A percentile compares a stretch with the other conserved stretches of the same genome.
Evolutionary conservation across 2,888 invertebrate species (phyloP).

Genomic region (Rotaria sp.): DNA sequence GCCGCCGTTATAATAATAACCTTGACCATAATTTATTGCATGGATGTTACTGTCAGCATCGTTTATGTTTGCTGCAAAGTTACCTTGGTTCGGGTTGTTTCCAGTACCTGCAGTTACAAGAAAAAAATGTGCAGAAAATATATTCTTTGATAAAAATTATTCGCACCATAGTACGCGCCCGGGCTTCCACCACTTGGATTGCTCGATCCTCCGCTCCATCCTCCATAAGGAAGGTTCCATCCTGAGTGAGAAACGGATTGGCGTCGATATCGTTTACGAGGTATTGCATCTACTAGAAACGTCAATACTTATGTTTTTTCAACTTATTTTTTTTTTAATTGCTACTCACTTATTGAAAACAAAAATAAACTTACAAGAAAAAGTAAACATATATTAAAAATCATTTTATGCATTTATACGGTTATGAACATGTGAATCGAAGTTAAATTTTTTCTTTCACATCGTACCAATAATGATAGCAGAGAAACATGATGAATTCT

Average conservation of each 20-base stretch:
- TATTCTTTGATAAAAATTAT: neutral
- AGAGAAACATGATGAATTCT: neutral
- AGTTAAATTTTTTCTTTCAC: neutral
- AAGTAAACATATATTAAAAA: neutral
- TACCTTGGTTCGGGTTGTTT: neutral
- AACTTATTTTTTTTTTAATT: neutral
- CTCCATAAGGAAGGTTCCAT: neutral
- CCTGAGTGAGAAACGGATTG: neutral
- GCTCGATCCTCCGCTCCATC: neutral
- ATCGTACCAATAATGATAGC: neutral
- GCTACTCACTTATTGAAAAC: neutral
- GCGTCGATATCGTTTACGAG: neutral
- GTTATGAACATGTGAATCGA: neutral
- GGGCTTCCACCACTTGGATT: neutral
- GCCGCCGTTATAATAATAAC: neutral
- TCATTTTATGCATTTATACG: neutral
- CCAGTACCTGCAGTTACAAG: neutral
- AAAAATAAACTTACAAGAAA: neutral
- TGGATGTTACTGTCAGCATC: neutral
- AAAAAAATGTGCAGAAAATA: neutral
- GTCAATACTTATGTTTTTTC: neutral
- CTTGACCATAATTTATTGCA: neutral
- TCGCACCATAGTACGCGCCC: neutral
- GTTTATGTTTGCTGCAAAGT: neutral
- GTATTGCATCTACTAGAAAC: neutral